Evolutionary conservation across 2,888 invertebrate genomes (phyloP), one percentile per base, ranked within the genome.

Genomic region (Stratiomys singularior): DNA sequence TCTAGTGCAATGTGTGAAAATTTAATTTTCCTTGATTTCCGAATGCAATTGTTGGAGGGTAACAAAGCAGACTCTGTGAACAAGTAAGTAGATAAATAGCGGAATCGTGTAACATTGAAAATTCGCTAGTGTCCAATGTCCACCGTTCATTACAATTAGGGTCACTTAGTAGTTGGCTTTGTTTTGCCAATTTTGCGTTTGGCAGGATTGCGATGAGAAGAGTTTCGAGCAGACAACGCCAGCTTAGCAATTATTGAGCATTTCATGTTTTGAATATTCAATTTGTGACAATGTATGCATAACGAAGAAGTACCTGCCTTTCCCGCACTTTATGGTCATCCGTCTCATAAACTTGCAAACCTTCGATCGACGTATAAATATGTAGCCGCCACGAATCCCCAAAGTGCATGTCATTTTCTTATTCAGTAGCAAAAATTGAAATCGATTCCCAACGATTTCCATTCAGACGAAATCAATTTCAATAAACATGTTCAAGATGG

Each of bases 391-490:
- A 4, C 15, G 52, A 52, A 5, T 52, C 52, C 52, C 37, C 18
- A 18, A 13, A 18, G 52, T n/a, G 52, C 52, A 52, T 52, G 52
- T n/a, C 52, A 52, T 52, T n/a, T n/a, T n/a, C n/a, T n/a, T 52
- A 52, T 18, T 9, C 18, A 9, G n/a, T 37, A 18, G 67, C 4
- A 18, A 23, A 11, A 72, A 18, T 56, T n/a, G 28, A 56, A 56
- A 28, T 72, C 56, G 56, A 52, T 28, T 56, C 52, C 13, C 30
- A 56, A 72, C 71, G 18, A 74, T 74, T 74, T 58, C 23, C 76
- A 44, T 79, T 79, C 76, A 79, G 79, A 79, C 79, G 76, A 72
- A 79, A 79, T 78, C 79, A 78, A 79, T 79, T 79, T 79, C 79
- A 77, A 78, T 79, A 78, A 79, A 79, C 76, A 79, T 77, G 76